phyloP scores from a whole-genome alignment of 1,140 invertebrate species.

The Metaphire vulgaris region DNA sequence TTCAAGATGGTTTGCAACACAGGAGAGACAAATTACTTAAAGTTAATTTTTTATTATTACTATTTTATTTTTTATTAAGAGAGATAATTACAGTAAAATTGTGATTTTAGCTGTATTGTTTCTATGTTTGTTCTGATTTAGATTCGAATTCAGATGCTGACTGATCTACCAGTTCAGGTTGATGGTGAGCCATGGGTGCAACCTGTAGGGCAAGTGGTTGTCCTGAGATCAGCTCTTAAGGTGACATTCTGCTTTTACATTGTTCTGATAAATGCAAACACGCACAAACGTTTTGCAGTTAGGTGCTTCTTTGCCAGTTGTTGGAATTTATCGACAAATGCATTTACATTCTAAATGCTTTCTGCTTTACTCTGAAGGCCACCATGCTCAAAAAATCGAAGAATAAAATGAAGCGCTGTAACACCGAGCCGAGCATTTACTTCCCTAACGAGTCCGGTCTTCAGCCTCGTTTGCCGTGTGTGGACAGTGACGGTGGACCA shows the following conservation, averaged over 20 bases:
- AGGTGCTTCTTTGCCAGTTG: too few relatives aligned
- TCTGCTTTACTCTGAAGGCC: slow-evolving; percentile 43
- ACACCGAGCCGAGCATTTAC: slow-evolving; percentile 60
- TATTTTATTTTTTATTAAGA: too few relatives aligned
- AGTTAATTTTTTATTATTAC: too few relatives aligned
- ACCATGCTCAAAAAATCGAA: slow-evolving; percentile 75
- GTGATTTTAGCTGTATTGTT: slow-evolving; percentile 1
- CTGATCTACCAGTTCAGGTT: slow-evolving; percentile 96
- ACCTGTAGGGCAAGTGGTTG: slow-evolving; percentile 91
- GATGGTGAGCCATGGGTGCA: slow-evolving; percentile 99
- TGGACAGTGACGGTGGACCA: neutral
- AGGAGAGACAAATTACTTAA: too few relatives aligned
- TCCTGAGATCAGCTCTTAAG: slow-evolving; percentile 96
- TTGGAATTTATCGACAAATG: too few relatives aligned
- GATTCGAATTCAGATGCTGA: slow-evolving; percentile 65
- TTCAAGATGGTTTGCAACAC: too few relatives aligned
- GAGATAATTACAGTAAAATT: too few relatives aligned
- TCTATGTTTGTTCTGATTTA: slow-evolving; percentile 32
- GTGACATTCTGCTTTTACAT: too few relatives aligned
- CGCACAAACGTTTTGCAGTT: too few relatives aligned
- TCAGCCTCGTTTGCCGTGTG: slow-evolving; percentile 9
- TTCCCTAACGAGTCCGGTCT: slow-evolving; percentile 27
- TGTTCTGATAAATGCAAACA: too few relatives aligned
- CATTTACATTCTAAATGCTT: too few relatives aligned
- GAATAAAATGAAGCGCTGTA: slow-evolving; percentile 80